Evolutionary conservation across 1,140 invertebrate genomes (phyloP), one percentile per base, ranked within the genome.

Genomic region (Halyomorpha halys): DNA sequence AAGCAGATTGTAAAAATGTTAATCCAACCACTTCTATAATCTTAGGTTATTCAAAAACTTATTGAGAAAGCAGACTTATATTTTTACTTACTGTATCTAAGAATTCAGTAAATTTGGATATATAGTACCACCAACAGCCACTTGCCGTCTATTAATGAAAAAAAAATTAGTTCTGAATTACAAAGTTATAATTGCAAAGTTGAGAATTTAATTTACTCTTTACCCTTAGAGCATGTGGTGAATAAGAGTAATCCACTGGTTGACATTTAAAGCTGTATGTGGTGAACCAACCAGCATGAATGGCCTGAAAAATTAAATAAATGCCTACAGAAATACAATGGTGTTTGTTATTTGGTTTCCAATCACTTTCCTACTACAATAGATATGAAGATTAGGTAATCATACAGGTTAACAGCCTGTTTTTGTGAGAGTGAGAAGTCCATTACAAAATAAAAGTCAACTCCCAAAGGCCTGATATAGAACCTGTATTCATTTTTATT

Each of bases 121-220:
- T 85, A 75, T 91, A 97, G 76, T 96, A 98, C 93, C 92, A 97
- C 93, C 93, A 98, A 71, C 93, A 86, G 39, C 89, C 92, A 70
- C 82, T 78, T 6, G 89, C 93, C 81, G 95, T 94, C 93, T 97
- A 79, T 67, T 71, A 73, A 61, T 61, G 44, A 68, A 72, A 69
- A 70, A 69, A 64, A 9, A 59, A 64, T 47, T 65, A 25, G 16
- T 18, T 21, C n/a, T 27, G 44, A 18, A 39, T 11, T 1, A 39
- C 34, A 39, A 1, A 13, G 1, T 2, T 39, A 39, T 6, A 39
- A 6, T 11, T 34, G 34, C 5, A 47, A 61, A 9, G 71, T 66
- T 34, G 72, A 61, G 66, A 67, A 62, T 66, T 56, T 45, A 11
- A 47, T 21, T 60, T 13, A 56, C 21, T 62, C 79, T 87, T 89